Base-by-base conservation (phyloP, 2,888 invertebrate species). In the Xanthorhoe designata region DNA sequence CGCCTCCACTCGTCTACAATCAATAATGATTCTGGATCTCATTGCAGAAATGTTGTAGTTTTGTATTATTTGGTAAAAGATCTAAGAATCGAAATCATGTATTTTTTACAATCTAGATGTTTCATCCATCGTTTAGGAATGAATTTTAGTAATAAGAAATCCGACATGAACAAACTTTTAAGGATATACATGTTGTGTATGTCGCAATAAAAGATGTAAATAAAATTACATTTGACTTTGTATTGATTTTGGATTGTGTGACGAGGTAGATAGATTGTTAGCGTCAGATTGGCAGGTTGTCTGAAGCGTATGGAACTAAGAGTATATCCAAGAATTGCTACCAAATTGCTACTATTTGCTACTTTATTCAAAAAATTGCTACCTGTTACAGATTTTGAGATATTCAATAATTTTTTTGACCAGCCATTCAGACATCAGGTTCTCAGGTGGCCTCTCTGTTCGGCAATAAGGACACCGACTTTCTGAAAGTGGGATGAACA, bases 121-220 rank as follows among this genome's bases (percentile, higher is more conserved):
- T 90, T 90, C 91, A 90, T 90, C 89, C 91, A 86, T 84, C 86
- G 83, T 84, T 82, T 90, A 91, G 89, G 89, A 82, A 86, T 88
- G 87, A 90, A 90, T 85, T 78, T 81, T 85, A 89, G 89, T 82
- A 78, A 75, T 92, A 92, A 92, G 92, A 85, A 82, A 86, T 90
- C 85, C 80, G 90, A 89, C 91, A 91, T 90, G 92, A 92, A 92
- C 92, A 92, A 92, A 91, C 87, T 84, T 78, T 80, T 83, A 64
- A 82, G 85, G 91, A 91, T 91, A 89, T 91, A 92, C 90, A 77
- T 82, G 77, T 82, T 84, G 83, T 89, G 90, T 92, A 92, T 92
- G 91, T 92, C 92, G 73, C 80, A 87, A 91, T 90, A 89, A 91
- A 89, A 90, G 87, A 90, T 92, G 92, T 92, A 92, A 92, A 92